These are phyloP conservation scores for Mongoloraphidia duomilia DNA, from an alignment of 2,888 invertebrate genomes.

Conservation along the genomic window DNA sequence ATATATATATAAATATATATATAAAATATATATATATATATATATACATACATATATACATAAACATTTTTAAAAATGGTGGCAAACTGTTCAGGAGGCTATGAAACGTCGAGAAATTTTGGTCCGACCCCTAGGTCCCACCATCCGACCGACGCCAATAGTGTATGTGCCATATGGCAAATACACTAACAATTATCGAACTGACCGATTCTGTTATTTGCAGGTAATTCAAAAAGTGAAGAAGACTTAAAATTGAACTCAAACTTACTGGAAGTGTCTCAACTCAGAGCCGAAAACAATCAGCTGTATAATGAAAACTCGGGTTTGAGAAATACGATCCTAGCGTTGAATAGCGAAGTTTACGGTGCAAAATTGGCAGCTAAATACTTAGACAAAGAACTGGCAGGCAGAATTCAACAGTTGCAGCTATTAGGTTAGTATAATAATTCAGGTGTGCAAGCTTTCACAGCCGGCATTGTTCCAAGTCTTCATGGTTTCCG, in stretches of 20 bases:
- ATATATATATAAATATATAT: too few species aligned
- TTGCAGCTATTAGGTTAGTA: constrained; percentile 54
- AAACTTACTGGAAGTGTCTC: constrained; percentile 27
- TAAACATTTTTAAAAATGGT: too few species aligned
- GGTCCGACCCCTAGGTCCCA: too few species aligned
- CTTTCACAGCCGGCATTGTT: too few species aligned
- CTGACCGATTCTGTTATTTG: constrained; percentile 11
- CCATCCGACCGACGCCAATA: too few species aligned
- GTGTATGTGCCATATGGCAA: too few species aligned
- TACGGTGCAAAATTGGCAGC: constrained; percentile 74
- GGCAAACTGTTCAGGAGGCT: too few species aligned
- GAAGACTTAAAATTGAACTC: constrained; percentile 27
- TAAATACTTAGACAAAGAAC: constrained; percentile 73
- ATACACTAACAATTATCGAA: too few species aligned
- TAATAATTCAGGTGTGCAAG: background rate
- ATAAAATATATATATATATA: too few species aligned
- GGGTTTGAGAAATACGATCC: constrained; percentile 51
- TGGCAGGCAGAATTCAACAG: constrained; percentile 72
- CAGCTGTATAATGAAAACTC: constrained; percentile 54
- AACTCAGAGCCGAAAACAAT: constrained; percentile 37
- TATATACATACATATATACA: too few species aligned
- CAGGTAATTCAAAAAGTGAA: constrained; percentile 21
- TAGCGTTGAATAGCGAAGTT: constrained; percentile 65
- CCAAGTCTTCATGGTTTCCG: too few species aligned
- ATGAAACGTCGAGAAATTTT: too few species aligned